Conservation (phyloP, 2,888 invertebrate species). For the Phlogophora meticulosa region DNA sequence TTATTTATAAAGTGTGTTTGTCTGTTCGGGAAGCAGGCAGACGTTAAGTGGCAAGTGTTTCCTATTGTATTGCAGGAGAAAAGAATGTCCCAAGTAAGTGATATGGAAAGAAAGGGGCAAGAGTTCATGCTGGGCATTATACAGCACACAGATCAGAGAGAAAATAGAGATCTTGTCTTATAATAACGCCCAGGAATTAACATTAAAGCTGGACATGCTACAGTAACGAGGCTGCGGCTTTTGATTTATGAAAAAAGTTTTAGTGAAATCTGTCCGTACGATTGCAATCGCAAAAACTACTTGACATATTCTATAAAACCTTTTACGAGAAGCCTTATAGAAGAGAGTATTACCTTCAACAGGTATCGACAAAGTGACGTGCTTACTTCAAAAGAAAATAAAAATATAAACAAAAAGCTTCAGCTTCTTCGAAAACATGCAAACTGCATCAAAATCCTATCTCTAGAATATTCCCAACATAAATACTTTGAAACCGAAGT, state of each 20-base stretch:
- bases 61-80: conserved; percentile 21
- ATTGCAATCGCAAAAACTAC: not conserved
- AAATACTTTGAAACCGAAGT: conserved; percentile 29
- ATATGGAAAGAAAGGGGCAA: conserved; percentile 3
- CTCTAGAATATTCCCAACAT: conserved; percentile 1
- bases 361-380: conserved; percentile 1
- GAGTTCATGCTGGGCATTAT: not conserved
- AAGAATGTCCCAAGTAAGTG: conserved; percentile 8
- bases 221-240: not conserved
- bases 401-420: conserved; percentile 1
- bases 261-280: not conserved
- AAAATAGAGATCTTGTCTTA: not conserved
- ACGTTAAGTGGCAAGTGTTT: not conserved
- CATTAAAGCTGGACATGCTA: not conserved
- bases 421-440: conserved; percentile 21
- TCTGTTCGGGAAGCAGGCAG: conserved; percentile 10
- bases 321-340: not conserved
- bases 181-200: not conserved
- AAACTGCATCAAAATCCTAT: conserved; percentile 42
- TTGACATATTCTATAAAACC: not conserved
- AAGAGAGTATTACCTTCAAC: not conserved
- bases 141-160: not conserved
- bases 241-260: not conserved
- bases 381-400: conserved; percentile 14
- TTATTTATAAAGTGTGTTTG: conserved; percentile 43